Evolutionary conservation across 2,797 vertebrate genomes (phyloP).

Genomic region (Nannoperca australis): DNA sequence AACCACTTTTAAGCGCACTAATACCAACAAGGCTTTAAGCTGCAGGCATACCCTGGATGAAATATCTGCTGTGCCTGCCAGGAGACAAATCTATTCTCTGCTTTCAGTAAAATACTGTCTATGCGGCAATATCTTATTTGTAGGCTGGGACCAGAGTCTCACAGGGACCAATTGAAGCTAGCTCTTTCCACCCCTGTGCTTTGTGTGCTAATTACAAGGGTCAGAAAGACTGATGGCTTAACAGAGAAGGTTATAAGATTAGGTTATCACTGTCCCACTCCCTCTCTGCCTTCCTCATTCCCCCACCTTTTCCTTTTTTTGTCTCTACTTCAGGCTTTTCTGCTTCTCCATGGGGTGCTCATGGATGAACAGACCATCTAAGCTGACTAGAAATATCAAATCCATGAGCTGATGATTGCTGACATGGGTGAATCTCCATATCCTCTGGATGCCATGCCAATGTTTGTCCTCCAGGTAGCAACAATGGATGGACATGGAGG

Average conservation of each 20-base stretch:
- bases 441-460: slow-evolving; percentile 50
- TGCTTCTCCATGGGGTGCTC: slow-evolving; percentile 27
- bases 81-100: slow-evolving; percentile 83
- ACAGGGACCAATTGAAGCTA: slow-evolving; percentile 84
- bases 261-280: slow-evolving; percentile 70
- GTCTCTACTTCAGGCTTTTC: slow-evolving; percentile 37
- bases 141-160: slow-evolving; percentile 78
- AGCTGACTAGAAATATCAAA: slow-evolving; percentile 50
- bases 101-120: slow-evolving; percentile 82
- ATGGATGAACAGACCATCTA: slow-evolving; percentile 32
- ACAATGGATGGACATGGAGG: slow-evolving; percentile 51
- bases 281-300: slow-evolving; percentile 13
- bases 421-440: slow-evolving; percentile 56
- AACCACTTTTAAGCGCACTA: slow-evolving; percentile 77
- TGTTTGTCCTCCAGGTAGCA: slow-evolving; percentile 65
- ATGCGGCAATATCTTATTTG: slow-evolving; percentile 85
- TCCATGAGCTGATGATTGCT: slow-evolving; percentile 53
- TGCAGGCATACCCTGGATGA: slow-evolving; percentile 77
- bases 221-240: slow-evolving; percentile 83
- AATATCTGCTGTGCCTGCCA: slow-evolving; percentile 82
- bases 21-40: slow-evolving; percentile 79
- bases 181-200: slow-evolving; percentile 73
- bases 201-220: slow-evolving; percentile 85
- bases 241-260: slow-evolving; percentile 74
- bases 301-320: slow-evolving; percentile 14